Percentiles rank a stretch among this genome's conserved stretches.
phyloP scores from a whole-genome alignment of 2,797 vertebrate genomes.

The Neosalanx taihuensis region DNA sequence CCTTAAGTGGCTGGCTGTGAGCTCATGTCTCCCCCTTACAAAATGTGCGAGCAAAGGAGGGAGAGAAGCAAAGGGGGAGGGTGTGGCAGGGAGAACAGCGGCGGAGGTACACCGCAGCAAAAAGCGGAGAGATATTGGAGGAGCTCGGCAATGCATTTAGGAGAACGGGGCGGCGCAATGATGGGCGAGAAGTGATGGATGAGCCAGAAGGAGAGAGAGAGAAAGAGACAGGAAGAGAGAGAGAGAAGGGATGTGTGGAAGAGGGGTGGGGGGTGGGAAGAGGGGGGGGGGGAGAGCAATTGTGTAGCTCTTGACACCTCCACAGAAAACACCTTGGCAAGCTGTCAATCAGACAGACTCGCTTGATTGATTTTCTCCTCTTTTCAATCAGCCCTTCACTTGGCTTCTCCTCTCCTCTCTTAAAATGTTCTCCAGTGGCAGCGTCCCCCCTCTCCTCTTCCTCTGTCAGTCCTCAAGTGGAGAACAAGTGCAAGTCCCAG shows the following conservation, averaged over 20 bases:
- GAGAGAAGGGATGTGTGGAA: constrained; percentile 37
- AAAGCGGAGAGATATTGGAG: constrained; percentile 53
- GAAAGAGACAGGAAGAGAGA: constrained; percentile 43
- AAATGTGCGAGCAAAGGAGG: constrained; percentile 32
- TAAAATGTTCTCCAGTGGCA: constrained; percentile 56
- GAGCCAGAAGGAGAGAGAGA: constrained; percentile 49
- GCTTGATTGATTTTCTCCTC: constrained; percentile 76
- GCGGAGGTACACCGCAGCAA: constrained; percentile 53
- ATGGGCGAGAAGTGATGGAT: constrained; percentile 72
- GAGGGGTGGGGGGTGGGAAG: constrained; percentile 39
- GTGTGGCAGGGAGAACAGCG: constrained; percentile 29
- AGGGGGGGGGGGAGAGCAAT: constrained; percentile 61
- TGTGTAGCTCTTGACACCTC: constrained; percentile 76
- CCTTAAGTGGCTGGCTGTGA: constrained; percentile 62
- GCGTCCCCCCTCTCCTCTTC: constrained; percentile 16
- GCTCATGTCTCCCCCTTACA: constrained; percentile 50
- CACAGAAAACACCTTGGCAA: constrained; percentile 75
- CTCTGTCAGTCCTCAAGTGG: constrained; percentile 18
- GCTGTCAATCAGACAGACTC: constrained; percentile 70
- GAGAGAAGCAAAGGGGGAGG: constrained; percentile 22
- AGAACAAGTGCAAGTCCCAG: constrained; percentile 26
- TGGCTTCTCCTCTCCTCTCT: constrained; percentile 47
- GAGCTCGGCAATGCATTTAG: constrained; percentile 62
- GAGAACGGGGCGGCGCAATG: constrained; percentile 63
- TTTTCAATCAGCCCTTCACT: constrained; percentile 75